Conservation (phyloP, 2,797 vertebrate species). For the Garrulus glandarius region DNA sequence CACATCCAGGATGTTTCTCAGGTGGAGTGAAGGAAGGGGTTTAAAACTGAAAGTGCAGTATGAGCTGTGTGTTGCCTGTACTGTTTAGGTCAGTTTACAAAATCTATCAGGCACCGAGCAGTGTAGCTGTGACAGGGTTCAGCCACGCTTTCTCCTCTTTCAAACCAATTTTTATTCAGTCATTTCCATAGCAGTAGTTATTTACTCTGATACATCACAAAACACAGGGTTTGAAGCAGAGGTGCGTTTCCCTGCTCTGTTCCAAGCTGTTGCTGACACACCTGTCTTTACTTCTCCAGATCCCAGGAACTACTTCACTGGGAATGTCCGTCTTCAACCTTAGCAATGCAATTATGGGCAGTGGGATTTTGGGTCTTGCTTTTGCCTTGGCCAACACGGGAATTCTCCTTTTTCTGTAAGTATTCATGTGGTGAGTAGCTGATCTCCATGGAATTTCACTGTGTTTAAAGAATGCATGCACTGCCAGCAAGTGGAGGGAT, state of each 20-base stretch:
- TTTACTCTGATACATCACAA: neutral
- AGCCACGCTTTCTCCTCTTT: accelerated
- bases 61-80: neutral
- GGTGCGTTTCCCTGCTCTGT: neutral
- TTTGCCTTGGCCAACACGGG: constrained; percentile 82
- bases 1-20: accelerated
- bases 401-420: constrained; percentile 82
- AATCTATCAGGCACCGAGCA: accelerated
- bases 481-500: neutral
- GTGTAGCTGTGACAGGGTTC: neutral
- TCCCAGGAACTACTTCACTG: constrained; percentile 78
- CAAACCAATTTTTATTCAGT: neutral
- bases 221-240: neutral
- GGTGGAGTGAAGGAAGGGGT: neutral
- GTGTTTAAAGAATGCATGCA: neutral
- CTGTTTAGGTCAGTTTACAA: neutral
- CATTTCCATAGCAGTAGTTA: neutral
- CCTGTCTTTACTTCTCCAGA: constrained; percentile 58
- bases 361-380: constrained; percentile 81
- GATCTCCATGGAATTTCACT: neutral
- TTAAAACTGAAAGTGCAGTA: neutral
- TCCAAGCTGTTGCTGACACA: neutral
- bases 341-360: constrained; percentile 83
- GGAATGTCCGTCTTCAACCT: constrained; percentile 82
- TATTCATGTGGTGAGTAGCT: constrained; percentile 7